A percentile compares a stretch with the other conserved stretches of the same genome.
These are phyloP conservation scores for Empis stercorea DNA, from an alignment of 2,888 invertebrate genomes.

Conservation along the genomic window DNA sequence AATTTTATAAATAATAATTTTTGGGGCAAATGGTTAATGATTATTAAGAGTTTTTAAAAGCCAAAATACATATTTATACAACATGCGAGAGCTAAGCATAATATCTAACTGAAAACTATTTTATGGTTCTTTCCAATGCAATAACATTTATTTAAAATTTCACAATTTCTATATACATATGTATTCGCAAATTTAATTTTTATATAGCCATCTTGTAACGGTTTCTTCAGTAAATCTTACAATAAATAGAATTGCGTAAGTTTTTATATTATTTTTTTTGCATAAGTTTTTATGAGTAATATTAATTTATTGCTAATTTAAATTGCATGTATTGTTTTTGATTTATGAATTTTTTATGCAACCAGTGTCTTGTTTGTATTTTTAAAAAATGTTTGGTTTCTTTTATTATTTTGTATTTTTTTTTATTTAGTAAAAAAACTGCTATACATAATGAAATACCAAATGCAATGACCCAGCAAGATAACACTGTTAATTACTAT, in stretches of 20 bases:
- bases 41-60: no score
- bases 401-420: slow-evolving; percentile 11
- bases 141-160: no score
- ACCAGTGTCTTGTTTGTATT: neutral
- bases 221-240: slow-evolving; percentile 85
- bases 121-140: no score
- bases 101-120: no score
- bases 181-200: slow-evolving; percentile 5
- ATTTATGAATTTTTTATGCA: slow-evolving; percentile 1
- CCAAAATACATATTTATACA: no score
- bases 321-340: slow-evolving; percentile 10
- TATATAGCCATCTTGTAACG: slow-evolving; percentile 77
- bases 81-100: no score
- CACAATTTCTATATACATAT: no score
- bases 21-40: no score
- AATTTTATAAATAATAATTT: no score
- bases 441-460: slow-evolving; percentile 16
- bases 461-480: slow-evolving; percentile 13
- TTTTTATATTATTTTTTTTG: slow-evolving; percentile 27
- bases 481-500: slow-evolving; percentile 7
- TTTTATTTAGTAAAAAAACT: slow-evolving; percentile 17
- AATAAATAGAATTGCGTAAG: slow-evolving; percentile 88
- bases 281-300: slow-evolving; percentile 5
- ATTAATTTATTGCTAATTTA: slow-evolving; percentile 1
- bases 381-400: slow-evolving; percentile 9